Evolutionary conservation across 2,113 vertebrate species (phyloP), one percentile per base, ranked within the genome.

Genomic region (Strix aluco): DNA sequence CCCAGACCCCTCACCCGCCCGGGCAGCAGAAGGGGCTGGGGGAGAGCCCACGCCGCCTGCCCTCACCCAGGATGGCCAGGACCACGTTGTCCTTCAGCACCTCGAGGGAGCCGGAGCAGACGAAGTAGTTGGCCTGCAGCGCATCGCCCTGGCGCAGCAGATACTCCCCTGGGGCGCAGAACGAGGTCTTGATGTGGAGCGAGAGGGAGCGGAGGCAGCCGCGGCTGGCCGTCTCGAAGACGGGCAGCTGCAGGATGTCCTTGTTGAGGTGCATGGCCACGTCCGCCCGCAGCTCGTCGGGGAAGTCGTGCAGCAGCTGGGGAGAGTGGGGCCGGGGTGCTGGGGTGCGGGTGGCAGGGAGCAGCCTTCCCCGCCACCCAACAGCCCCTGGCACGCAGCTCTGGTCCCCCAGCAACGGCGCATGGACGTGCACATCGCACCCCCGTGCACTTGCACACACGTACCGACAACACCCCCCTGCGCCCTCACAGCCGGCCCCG

Each of bases 231-330:
- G 98, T 98, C 97, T 99, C 98, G 14, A 99, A 99, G 74, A 99
- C 95, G 1, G 99, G 98, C 92, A 99, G 98, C 98, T 99, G 99
- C 97, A 99, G 97, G 97, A 99, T 99, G 98, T 99, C 99, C 97
- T 99, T 99, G 97, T 99, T 99, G 85, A 99, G 98, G 92, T 99
- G 99, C 99, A 99, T 99, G 89, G 99, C 99, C 58, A 99, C 99
- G 46, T 99, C 99, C 0, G 99, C 99, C 0, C 99, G 98, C 93
- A 99, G 98, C 96, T 99, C 99, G 0, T 99, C 99, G 0, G 99
- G 99, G 97, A 99, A 99, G 98, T 99, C 99, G 13, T 98, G 99
- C 84, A 99, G 98, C 85, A 99, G 98, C 99, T 99, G 86, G 5
- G 70, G 75, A 85, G 38, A 92, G 57, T 4, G 1, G 30, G 21